Evolutionary conservation across 2,113 vertebrate genomes (phyloP).

Genomic region (Garra rufa): DNA sequence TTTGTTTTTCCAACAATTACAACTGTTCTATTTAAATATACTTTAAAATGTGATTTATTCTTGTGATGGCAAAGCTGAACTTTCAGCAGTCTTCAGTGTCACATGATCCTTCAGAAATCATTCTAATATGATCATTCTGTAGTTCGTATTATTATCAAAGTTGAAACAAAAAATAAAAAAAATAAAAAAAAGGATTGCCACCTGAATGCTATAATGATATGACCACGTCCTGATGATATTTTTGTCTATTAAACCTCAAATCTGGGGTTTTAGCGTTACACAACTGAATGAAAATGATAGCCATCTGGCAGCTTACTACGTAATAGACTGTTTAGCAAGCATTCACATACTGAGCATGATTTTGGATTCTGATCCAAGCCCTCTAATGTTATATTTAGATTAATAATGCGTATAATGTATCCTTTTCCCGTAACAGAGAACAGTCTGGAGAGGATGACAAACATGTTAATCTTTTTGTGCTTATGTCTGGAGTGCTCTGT

Average conservation of each 20-base stretch:
- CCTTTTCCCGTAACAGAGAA: constrained; percentile 62
- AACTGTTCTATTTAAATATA: neutral
- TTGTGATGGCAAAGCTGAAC: neutral
- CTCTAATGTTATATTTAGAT: constrained; percentile 69
- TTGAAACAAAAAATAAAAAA: neutral
- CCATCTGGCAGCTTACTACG: constrained; percentile 76
- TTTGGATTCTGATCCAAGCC: constrained; percentile 69
- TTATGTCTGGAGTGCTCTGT: constrained; percentile 60
- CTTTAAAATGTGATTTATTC: neutral
- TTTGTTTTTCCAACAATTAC: neutral
- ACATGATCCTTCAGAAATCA: constrained; percentile 1
- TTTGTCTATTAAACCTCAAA: constrained; percentile 60
- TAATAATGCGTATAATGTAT: constrained; percentile 67
- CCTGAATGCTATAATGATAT: constrained; percentile 27
- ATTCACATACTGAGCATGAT: constrained; percentile 70
- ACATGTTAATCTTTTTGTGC: constrained; percentile 15
- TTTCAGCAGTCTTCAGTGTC: neutral
- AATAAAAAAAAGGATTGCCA: neutral
- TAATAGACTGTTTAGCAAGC: constrained; percentile 61
- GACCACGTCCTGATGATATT: constrained; percentile 14
- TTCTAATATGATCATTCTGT: neutral
- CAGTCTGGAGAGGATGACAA: constrained; percentile 61
- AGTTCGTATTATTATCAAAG: neutral
- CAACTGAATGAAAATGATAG: constrained; percentile 79
- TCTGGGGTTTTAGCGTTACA: constrained; percentile 72